Base-by-base conservation (phyloP, 2,113 vertebrate species). In the Mesoclemmys tuberculata region DNA sequence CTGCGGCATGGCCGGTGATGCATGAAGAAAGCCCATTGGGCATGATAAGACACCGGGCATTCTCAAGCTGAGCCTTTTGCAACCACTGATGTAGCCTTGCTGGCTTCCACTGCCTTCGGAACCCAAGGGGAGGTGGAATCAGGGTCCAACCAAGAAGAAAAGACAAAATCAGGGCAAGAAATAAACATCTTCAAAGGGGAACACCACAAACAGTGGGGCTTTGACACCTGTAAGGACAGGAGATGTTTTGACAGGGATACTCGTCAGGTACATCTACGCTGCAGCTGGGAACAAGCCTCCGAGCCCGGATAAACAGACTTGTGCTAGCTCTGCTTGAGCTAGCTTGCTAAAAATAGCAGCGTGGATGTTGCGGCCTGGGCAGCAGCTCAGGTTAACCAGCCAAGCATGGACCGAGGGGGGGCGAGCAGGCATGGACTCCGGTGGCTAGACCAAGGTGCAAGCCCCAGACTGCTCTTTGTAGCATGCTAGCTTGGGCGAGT, bases 111-210 rank as follows among this genome's bases (percentile, higher is more conserved):
- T 0, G 0, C 6, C 55, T 77, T 48, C 58, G 31, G 74, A 55
- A 48, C 85, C 58, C 1, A 0, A 52, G 38, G 68, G 74, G 80
- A 38, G 87, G 38, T 22, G 49, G 49, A 19, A 26, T 0, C 29
- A 44, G 78, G 0, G 1, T 84, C 82, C 54, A 88, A 38, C 89
- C 71, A 68, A 84, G 46, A 31, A 41, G 90, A 55, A 86, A 49
- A 82, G 52, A 44, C 0, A 4, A 81, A 41, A 38, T 2, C 54
- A 54, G 89, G 64, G 86, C 90, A 85, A 88, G 81, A 52, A 89
- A 82, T 89, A 91, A 93, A 82, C 61, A 38, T 79, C 89, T 51
- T 55, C 58, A 85, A 29, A 82, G 52, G 82, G 48, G 35, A 46
- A 68, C 85, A 82, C 82, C 26, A 41, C 68, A 92, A 89, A 82